Conservation (phyloP, 2,797 vertebrate species). For the Phyllotis vaccarum region DNA sequence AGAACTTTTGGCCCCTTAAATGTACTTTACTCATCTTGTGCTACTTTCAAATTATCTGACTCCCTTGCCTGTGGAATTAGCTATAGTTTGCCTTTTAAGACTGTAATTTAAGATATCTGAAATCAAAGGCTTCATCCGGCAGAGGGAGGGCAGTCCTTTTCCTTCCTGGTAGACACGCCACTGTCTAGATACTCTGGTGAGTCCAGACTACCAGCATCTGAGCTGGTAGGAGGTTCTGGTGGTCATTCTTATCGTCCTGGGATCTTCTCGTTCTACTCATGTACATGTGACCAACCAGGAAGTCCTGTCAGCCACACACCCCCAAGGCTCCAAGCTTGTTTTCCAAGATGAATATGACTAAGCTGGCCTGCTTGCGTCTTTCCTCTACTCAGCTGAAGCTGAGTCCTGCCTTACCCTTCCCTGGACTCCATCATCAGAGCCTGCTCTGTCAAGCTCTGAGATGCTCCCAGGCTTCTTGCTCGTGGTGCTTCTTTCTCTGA, state of each 20-base stretch:
- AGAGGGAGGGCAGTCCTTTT: not conserved
- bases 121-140: not conserved
- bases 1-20: slow-evolving; percentile 1
- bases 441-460: not conserved
- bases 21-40: not conserved
- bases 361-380: not conserved
- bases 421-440: not conserved
- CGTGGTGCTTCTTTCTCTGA: not conserved
- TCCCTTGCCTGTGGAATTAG: slow-evolving; percentile 36
- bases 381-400: not conserved
- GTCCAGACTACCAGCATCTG: not conserved
- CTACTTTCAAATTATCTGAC: slow-evolving; percentile 46
- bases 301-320: not conserved
- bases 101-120: slow-evolving; percentile 17
- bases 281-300: not conserved
- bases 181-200: not conserved
- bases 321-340: not conserved
- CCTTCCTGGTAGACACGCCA: not conserved
- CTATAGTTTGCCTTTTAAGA: slow-evolving; percentile 24
- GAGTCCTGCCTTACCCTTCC: not conserved
- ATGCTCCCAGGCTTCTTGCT: rapidly evolving
- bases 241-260: not conserved
- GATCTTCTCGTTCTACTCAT: not conserved
- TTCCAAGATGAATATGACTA: not conserved
- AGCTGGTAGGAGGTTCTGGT: not conserved